phyloP scores from a whole-genome alignment of 2,113 vertebrate species.

The Ameiurus melas region DNA sequence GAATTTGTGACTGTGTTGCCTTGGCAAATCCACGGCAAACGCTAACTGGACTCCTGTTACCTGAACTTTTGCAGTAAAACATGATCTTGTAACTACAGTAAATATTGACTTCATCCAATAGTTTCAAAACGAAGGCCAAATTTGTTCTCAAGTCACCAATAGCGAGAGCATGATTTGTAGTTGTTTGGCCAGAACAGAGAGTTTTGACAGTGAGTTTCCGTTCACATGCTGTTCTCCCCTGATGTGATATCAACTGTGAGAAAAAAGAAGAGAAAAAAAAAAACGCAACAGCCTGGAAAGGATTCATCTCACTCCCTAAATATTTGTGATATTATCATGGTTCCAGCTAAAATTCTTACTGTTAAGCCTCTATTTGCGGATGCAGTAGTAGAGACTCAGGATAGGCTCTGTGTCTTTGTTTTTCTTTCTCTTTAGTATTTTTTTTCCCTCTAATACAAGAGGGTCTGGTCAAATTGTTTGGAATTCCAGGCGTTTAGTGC shows the following conservation, averaged over 20 bases:
- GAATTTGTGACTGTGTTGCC: not conserved
- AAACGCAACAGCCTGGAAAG: not conserved
- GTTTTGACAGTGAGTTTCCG: conserved; percentile 33
- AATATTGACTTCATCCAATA: not conserved
- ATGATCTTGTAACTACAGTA: conserved; percentile 2
- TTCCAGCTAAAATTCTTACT: conserved; percentile 13
- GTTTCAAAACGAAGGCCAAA: not conserved
- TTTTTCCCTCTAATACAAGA: conserved; percentile 15
- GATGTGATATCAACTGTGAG: conserved; percentile 17
- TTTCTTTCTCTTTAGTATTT: not conserved
- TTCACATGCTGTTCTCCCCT: conserved; percentile 32
- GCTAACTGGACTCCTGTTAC: not conserved
- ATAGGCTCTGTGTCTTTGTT: not conserved
- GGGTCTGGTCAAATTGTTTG: conserved; percentile 29
- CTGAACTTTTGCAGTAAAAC: not conserved
- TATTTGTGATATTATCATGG: conserved; percentile 36
- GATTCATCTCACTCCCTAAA: conserved; percentile 33
- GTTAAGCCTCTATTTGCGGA: not conserved
- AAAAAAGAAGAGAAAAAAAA: not conserved
- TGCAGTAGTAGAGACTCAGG: not conserved
- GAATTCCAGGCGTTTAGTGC: conserved; percentile 34
- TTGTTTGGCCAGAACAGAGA: conserved; percentile 32
- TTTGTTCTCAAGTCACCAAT: not conserved
- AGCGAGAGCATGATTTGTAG: conserved; percentile 23
- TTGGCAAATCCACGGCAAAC: not conserved